These are phyloP conservation scores for Orchesellides sinensis DNA, from an alignment of 2,888 invertebrate species.

Conservation along the genomic window DNA sequence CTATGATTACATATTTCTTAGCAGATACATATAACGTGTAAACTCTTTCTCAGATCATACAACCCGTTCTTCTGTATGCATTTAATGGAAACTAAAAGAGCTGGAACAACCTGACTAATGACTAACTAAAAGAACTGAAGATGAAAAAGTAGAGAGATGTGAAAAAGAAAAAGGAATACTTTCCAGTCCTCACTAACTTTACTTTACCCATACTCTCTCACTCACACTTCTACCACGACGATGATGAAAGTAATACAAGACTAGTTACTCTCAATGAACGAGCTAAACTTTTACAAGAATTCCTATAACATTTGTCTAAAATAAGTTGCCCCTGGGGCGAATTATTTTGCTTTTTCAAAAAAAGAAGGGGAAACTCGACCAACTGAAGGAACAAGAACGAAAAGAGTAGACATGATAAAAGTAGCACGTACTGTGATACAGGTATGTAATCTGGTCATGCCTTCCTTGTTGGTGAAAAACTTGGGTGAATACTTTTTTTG, in stretches of 20 bases:
- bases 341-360: slow-evolving; percentile 1
- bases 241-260: slow-evolving; percentile 1
- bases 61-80: too few relatives aligned
- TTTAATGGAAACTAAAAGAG: too few relatives aligned
- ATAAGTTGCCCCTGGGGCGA: slow-evolving; percentile 28
- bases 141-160: neutral
- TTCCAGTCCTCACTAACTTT: too few relatives aligned
- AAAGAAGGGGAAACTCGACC: neutral
- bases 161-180: neutral
- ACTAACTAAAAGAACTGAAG: neutral
- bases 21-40: too few relatives aligned
- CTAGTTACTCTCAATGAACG: slow-evolving; percentile 1
- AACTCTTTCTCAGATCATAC: too few relatives aligned
- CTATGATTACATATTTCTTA: too few relatives aligned
- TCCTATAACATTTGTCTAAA: slow-evolving; percentile 33
- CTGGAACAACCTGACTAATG: too few relatives aligned
- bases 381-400: slow-evolving; percentile 2
- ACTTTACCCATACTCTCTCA: neutral
- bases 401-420: too few relatives aligned
- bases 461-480: neutral
- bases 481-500: slow-evolving; percentile 5
- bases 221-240: neutral
- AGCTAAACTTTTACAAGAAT: slow-evolving; percentile 23
- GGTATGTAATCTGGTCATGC: slow-evolving; percentile 18
- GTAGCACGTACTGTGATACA: neutral